These are phyloP conservation scores for Ceratotherium simum DNA, from an alignment of 2,113 vertebrate genomes.

Conservation along the genomic window DNA sequence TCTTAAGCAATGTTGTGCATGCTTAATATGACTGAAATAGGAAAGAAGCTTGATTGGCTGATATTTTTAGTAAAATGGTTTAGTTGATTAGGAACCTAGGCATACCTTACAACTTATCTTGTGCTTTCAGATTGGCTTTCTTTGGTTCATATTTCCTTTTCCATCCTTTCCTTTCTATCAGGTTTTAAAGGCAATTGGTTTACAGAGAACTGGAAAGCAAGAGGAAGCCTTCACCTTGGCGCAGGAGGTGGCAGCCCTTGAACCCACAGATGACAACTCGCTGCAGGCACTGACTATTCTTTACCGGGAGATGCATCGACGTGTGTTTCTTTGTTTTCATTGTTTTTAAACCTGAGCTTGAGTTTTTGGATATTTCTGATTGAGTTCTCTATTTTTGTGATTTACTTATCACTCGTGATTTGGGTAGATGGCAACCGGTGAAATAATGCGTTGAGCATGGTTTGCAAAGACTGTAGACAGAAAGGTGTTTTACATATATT, in stretches of 20 bases:
- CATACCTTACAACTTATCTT: neutral
- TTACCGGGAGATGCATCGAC: constrained; percentile 98
- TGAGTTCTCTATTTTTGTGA: neutral
- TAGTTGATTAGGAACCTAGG: neutral
- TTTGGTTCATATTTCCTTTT: neutral
- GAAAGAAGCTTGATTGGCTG: constrained; percentile 25
- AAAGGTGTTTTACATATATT: neutral
- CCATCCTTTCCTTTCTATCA: constrained; percentile 72
- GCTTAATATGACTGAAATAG: neutral
- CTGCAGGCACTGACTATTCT: constrained; percentile 98
- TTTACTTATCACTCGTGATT: neutral
- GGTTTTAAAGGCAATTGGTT: constrained; percentile 98
- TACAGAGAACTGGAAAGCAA: constrained; percentile 97
- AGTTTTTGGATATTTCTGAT: neutral
- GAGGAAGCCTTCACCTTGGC: constrained; percentile 97
- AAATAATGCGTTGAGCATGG: neutral
- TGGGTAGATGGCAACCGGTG: neutral
- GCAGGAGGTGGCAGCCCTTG: constrained; percentile 95
- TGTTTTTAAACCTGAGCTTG: constrained; percentile 12
- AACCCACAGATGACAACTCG: constrained; percentile 98
- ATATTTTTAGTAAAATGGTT: constrained; percentile 7
- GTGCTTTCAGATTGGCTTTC: neutral
- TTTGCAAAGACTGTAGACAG: neutral
- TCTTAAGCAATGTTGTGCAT: neutral
- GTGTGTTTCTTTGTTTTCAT: constrained; percentile 86